phyloP scores from a whole-genome alignment of 2,888 invertebrate species.

The Pseudanteris insignis region DNA sequence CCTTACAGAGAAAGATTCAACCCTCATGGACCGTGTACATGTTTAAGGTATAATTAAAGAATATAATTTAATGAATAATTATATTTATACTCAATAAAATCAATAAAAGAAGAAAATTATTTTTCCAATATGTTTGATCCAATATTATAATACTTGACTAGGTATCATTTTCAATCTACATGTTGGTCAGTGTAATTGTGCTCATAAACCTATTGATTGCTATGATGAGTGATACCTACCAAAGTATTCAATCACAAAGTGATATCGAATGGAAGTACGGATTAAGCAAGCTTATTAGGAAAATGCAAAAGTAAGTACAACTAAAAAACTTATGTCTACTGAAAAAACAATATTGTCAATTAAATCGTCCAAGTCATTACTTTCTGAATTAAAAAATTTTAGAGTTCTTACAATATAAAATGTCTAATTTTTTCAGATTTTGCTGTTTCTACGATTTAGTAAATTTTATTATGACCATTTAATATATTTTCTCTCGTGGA shows the following conservation, averaged over 20 bases:
- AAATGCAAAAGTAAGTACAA: constrained; percentile 76
- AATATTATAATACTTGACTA: constrained; percentile 30
- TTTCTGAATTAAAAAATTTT: too few species aligned
- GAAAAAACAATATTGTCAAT: too few species aligned
- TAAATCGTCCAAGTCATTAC: too few species aligned
- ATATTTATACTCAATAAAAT: neutral
- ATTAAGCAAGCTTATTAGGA: constrained; percentile 77
- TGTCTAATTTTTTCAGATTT: too few species aligned
- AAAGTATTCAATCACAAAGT: constrained; percentile 88
- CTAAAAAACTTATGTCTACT: too few species aligned
- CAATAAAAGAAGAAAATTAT: neutral
- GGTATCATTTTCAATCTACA: constrained; percentile 89
- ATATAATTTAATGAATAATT: too few species aligned
- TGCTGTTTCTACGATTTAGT: too few species aligned
- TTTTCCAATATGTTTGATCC: neutral
- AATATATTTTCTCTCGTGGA: too few species aligned
- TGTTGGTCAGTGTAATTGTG: constrained; percentile 98
- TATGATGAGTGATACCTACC: constrained; percentile 99
- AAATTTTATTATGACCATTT: too few species aligned
- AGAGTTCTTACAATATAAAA: too few species aligned
- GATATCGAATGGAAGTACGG: constrained; percentile 84
- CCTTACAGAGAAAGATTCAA: constrained; percentile 68
- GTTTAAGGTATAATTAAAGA: constrained; percentile 76
- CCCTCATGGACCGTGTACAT: constrained; percentile 86
- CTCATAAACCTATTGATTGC: constrained; percentile 99